phyloP scores from a whole-genome alignment of 2,888 invertebrate genomes.

The Ecliptopera silaceata region DNA sequence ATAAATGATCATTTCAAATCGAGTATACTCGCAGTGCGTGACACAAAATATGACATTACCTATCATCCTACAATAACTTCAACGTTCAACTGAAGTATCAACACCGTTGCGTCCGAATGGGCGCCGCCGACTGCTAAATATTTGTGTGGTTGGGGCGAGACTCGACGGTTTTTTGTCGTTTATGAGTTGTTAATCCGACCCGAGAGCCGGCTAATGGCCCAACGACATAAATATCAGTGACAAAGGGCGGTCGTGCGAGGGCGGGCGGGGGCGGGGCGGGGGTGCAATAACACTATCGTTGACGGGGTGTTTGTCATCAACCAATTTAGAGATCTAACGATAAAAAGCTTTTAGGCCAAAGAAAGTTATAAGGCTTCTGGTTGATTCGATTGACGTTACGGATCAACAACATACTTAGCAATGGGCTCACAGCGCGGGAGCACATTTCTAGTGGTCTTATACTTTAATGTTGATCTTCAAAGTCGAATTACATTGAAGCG shows the following conservation, averaged over 20 bases:
- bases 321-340: slow-evolving; percentile 18
- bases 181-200: slow-evolving; percentile 47
- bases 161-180: slow-evolving; percentile 45
- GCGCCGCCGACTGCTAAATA: slow-evolving; percentile 52
- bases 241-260: slow-evolving; percentile 24
- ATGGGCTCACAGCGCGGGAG: no score
- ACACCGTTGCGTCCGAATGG: slow-evolving; percentile 10
- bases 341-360: slow-evolving; percentile 26
- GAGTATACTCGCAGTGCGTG: slow-evolving; percentile 7
- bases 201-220: slow-evolving; percentile 42
- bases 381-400: no score
- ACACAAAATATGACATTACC: slow-evolving; percentile 13
- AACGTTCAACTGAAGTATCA: slow-evolving; percentile 16
- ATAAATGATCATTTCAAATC: slow-evolving; percentile 27
- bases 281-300: slow-evolving; percentile 29
- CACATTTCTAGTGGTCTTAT: no score
- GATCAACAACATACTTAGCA: no score
- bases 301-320: slow-evolving; percentile 17
- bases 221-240: slow-evolving; percentile 45
- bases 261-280: slow-evolving; percentile 2
- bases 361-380: not conserved
- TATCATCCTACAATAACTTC: not conserved
- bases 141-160: slow-evolving; percentile 32
- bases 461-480: no score
- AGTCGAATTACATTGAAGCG: no score